Conservation (phyloP, 2,797 vertebrate species). For the Buceros bicornis region DNA sequence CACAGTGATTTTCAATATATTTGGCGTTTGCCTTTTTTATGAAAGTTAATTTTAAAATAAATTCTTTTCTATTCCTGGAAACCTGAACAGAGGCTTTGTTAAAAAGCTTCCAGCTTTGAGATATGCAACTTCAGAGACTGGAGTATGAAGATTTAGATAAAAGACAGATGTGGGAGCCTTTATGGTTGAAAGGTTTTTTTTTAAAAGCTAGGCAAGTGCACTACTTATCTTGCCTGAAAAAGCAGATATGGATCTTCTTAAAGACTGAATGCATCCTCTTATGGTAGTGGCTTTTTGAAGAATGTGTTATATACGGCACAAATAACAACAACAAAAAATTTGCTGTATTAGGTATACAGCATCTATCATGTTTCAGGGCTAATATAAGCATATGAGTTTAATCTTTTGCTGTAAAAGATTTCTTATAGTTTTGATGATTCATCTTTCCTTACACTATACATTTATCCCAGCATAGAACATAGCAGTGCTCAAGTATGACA, state of each 20-base stretch:
- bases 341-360: neutral
- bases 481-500: neutral
- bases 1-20: neutral
- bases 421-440: neutral
- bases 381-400: neutral
- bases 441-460: neutral
- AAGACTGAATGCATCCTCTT: neutral
- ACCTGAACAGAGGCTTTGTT: neutral
- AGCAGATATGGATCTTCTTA: neutral
- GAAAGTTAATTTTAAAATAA: neutral
- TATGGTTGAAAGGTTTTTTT: neutral
- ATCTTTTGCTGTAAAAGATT: neutral
- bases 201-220: neutral
- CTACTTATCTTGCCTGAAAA: neutral
- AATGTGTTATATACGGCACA: neutral
- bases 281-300: neutral
- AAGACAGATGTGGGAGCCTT: neutral
- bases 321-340: neutral
- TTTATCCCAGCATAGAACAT: too few relatives aligned
- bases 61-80: neutral
- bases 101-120: neutral
- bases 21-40: neutral
- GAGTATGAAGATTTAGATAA: conserved; percentile 19
- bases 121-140: neutral
- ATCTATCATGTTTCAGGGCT: neutral